A percentile compares a stretch with the other conserved stretches of the same genome.
phyloP scores from a whole-genome alignment of 2,113 vertebrate genomes.

The Herpailurus yagouaroundi region DNA sequence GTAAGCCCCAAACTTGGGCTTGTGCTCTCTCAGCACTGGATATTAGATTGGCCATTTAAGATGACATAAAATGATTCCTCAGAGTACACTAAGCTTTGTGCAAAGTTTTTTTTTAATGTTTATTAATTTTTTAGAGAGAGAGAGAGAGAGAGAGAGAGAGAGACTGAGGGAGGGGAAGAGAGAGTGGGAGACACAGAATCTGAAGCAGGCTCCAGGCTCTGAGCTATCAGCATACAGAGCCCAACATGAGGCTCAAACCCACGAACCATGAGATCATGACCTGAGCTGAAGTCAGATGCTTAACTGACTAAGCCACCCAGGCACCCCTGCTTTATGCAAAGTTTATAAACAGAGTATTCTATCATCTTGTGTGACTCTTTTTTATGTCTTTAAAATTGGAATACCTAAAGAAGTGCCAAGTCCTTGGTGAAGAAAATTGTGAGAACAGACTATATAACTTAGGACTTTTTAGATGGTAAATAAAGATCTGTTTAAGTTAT shows the following conservation, averaged over 20 bases:
- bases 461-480: slow-evolving; percentile 33
- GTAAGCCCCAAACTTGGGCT: not conserved
- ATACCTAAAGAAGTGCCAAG: not conserved
- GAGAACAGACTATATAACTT: not conserved
- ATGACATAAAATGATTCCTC: not conserved
- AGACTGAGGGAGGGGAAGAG: no score
- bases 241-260: no score
- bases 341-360: not conserved
- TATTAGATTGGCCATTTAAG: not conserved
- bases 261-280: no score
- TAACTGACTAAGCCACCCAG: no score
- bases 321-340: not conserved
- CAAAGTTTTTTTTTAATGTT: not conserved
- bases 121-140: no score
- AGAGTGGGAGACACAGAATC: no score
- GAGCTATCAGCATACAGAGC: no score
- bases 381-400: not conserved
- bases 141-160: no score
- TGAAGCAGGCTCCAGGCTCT: no score
- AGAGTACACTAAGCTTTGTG: not conserved
- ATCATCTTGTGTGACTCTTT: not conserved
- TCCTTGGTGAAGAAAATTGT: not conserved
- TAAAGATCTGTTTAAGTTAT: slow-evolving; percentile 18
- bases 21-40: not conserved
- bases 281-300: no score